phyloP scores from a whole-genome alignment of 2,888 invertebrate genomes.

The Lordiphosa andalusiaca region DNA sequence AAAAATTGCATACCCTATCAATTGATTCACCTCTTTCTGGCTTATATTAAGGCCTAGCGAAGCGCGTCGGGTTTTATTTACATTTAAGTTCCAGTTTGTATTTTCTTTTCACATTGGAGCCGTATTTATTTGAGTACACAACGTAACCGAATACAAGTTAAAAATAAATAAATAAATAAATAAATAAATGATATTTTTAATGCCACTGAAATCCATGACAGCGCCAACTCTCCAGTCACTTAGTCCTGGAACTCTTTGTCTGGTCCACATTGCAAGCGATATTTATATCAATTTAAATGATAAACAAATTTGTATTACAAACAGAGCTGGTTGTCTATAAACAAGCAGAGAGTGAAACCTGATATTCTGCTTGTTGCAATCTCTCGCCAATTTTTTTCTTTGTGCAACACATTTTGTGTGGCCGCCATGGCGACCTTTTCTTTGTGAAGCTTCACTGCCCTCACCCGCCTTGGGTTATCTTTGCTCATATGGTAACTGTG shows the following conservation, averaged over 20 bases:
- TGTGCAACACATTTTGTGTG: slow-evolving; percentile 43
- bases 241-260: neutral
- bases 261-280: slow-evolving; percentile 24
- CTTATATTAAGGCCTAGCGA: too few relatives aligned
- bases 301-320: slow-evolving; percentile 42
- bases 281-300: slow-evolving; percentile 63
- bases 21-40: too few relatives aligned
- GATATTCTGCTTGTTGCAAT: slow-evolving; percentile 55
- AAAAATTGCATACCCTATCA: too few relatives aligned
- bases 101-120: too few relatives aligned
- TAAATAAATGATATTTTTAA: too few relatives aligned
- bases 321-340: slow-evolving; percentile 29
- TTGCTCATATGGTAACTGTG: slow-evolving; percentile 23
- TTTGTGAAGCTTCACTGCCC: slow-evolving; percentile 8
- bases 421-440: slow-evolving; percentile 46
- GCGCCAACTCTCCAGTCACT: neutral
- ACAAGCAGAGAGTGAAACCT: slow-evolving; percentile 36
- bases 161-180: too few relatives aligned
- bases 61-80: too few relatives aligned
- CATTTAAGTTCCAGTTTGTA: too few relatives aligned
- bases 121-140: too few relatives aligned
- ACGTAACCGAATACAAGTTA: too few relatives aligned
- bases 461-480: slow-evolving; percentile 42
- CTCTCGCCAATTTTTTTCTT: slow-evolving; percentile 47
- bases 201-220: neutral